Base-by-base conservation (phyloP, 2,113 vertebrate species). In the Mola mola region DNA sequence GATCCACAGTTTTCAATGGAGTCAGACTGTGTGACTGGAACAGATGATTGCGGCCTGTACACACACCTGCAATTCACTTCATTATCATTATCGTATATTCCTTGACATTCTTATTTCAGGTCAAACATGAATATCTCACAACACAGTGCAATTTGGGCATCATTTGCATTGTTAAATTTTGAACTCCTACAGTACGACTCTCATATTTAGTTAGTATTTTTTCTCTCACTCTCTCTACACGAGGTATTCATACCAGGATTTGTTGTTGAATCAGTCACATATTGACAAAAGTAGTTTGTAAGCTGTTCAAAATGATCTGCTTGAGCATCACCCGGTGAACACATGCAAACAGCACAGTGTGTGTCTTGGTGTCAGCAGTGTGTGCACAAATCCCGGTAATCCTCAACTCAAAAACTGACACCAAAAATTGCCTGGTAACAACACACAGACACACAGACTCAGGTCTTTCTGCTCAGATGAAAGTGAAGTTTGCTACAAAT, bases 321-420 rank as follows among this genome's bases (percentile, higher is more conserved):
- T 42, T 69, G 20, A 29, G 56, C 57, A 41, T 81, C 55, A 60
- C 43, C 36, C 42, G 37, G 43, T 53, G 53, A 70, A 53, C 12
- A 36, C 38, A 75, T 57, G 46, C 37, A 51, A 55, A 65, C 31
- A 66, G 26, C 20, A 22, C 43, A 37, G 55, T 25, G 17, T 15
- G 26, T 43, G 4, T 26, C 11, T 10, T 12, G 8, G 51, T 46
- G 53, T 67, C 47, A 29, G 57, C 59, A 33, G 48, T 28, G 26
- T 40, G n/a, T 63, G 28, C 19, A 48, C 24, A 67, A 72, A 66
- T 74, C 53, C 41, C 46, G 44, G 43, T 71, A 31, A 77, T 65
- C 66, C 59, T 66, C 31, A 41, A 68, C 63, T 58, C 49, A 34
- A 65, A 40, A 58, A 49, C 55, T 72, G 43, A 63, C 56, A 62